These are phyloP conservation scores for Drosophila carrolli DNA, from an alignment of 1,140 invertebrate species.

Conservation along the genomic window DNA sequence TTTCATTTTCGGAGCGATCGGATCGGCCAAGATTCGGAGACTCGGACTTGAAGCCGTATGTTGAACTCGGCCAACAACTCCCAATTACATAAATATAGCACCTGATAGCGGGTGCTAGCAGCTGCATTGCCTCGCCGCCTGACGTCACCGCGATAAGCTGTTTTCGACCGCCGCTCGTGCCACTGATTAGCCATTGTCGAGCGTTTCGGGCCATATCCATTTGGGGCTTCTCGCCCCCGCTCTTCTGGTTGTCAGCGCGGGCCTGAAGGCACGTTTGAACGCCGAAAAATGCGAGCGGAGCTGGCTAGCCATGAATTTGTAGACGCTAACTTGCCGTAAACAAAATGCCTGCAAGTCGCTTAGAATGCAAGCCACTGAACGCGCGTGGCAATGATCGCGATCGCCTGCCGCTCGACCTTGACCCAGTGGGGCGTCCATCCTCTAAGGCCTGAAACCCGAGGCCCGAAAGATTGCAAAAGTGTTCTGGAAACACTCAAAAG, in stretches of 20 bases:
- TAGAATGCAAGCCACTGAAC: conserved; percentile 28
- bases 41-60: conserved; percentile 31
- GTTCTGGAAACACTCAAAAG: conserved; percentile 34
- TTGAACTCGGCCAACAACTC: conserved; percentile 36
- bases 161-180: conserved; percentile 54
- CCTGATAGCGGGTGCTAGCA: conserved; percentile 19
- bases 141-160: conserved; percentile 64
- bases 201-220: conserved; percentile 18
- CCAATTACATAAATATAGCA: conserved; percentile 35
- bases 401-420: conserved; percentile 27
- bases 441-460: background rate
- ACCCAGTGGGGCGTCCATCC: conserved; percentile 18
- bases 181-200: conserved; percentile 57
- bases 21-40: conserved; percentile 18
- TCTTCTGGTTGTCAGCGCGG: conserved; percentile 25
- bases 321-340: conserved; percentile 12
- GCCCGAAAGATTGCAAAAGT: conserved; percentile 3
- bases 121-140: conserved; percentile 36
- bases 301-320: conserved; percentile 26
- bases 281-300: conserved; percentile 19
- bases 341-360: conserved; percentile 16
- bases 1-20: conserved; percentile 27
- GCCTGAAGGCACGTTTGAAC: conserved; percentile 47
- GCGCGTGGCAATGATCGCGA: conserved; percentile 18
- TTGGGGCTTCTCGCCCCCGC: background rate